These are phyloP conservation scores for Sinocyclocheilus anophthalmus DNA, from an alignment of 2,113 vertebrate genomes.

Conservation along the genomic window DNA sequence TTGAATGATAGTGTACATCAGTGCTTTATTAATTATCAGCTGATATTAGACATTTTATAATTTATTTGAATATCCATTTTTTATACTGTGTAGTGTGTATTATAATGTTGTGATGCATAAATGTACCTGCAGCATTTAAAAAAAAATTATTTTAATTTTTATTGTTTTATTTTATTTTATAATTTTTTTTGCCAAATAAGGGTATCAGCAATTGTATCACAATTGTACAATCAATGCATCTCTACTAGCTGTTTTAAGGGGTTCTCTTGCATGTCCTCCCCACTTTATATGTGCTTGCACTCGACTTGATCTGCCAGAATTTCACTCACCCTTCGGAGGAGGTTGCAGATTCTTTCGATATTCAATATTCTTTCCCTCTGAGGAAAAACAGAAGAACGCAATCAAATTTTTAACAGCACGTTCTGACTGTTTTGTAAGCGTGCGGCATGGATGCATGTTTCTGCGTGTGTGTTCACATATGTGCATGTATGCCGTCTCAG, in stretches of 20 bases:
- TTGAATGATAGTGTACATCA: not conserved
- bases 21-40: no score
- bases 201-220: not conserved
- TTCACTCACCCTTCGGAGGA: constrained; percentile 86
- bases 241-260: no score
- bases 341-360: constrained; percentile 92
- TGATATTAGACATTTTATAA: no score
- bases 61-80: not conserved
- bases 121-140: not conserved
- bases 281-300: not conserved
- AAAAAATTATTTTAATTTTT: not conserved
- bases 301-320: not conserved
- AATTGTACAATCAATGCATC: not conserved
- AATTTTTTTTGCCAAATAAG: not conserved
- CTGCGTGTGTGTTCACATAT: constrained; percentile 31
- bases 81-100: not conserved
- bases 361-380: constrained; percentile 92
- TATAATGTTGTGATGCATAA: not conserved
- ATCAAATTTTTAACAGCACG: not conserved
- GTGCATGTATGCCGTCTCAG: constrained; percentile 27
- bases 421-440: no score
- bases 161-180: not conserved
- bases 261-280: not conserved
- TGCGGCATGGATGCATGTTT: not conserved
- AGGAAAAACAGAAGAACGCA: constrained; percentile 47